Evolutionary conservation across 2,888 invertebrate species (phyloP), one percentile per base, ranked within the genome.

Genomic region (Crematogaster levior): DNA sequence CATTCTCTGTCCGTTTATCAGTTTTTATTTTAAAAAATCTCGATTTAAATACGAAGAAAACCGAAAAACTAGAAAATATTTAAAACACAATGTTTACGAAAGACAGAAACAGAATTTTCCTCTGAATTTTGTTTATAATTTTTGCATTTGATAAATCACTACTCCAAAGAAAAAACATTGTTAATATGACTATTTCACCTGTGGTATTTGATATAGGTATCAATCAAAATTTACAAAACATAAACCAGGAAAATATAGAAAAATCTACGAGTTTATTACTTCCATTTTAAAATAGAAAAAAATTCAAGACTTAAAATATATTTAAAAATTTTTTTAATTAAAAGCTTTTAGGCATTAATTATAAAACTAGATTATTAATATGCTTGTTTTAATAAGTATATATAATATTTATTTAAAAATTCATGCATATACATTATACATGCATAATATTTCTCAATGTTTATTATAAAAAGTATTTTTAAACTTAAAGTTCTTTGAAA

Each of bases 1-100:
- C n/a, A 27, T 61, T 37, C 37, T 34, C 24, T 24, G 51, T 48
- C 48, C 24, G 48, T 63, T 51, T 48, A 48, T 9, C 61, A 18
- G 10, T 27, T 74, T 58, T 73, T 46, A 21, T 34, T 15, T 74
- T 18, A 61, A 9, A 61, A 74, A 9, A 58, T 10, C 1, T 56
- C 18, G 7, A 74, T 61, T 48, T 61, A 61, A 74, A 61, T 34
- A 15, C 24, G 2, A 10, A 9, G 21, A 73, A n/a, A 58, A 72
- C 58, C 30, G 12, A 24, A 61, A 58, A 30, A 70, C 21, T 15
- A 18, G 15, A 53, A 56, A 40, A 24, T 3, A 4, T 34, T 34
- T 12, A n/a, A n/a, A n/a, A n/a, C n/a, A n/a, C n/a, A 0, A n/a
- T 5, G 5, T 51, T 70, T 12, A 34, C 30, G n/a, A n/a, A 66